phyloP scores from a whole-genome alignment of 2,797 vertebrate species.

The Danio jaintianensis region DNA sequence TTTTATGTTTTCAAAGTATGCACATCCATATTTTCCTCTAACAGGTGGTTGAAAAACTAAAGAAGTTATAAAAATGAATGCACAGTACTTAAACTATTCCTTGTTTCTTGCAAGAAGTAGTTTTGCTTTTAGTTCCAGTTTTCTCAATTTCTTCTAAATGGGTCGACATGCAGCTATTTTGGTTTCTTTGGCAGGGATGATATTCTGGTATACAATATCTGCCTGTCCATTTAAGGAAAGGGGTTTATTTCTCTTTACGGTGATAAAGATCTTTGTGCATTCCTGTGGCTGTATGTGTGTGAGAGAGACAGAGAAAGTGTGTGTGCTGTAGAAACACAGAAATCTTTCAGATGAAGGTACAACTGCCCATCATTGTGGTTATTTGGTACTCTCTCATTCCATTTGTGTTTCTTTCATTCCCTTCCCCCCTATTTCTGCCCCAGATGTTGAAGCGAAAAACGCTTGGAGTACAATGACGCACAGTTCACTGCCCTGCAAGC shows the following conservation, averaged over 20 bases:
- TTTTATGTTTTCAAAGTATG: too few relatives aligned
- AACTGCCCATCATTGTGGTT: conserved; percentile 9
- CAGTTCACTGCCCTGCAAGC: conserved; percentile 72
- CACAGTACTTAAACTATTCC: too few relatives aligned
- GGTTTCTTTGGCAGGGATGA: not conserved
- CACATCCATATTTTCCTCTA: too few relatives aligned
- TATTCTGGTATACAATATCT: conserved; percentile 3
- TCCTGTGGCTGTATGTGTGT: not conserved
- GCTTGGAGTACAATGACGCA: conserved; percentile 77
- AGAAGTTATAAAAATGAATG: too few relatives aligned
- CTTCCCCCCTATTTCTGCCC: conserved; percentile 72
- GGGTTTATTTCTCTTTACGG: conserved; percentile 4
- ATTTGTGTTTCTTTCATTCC: conserved; percentile 15
- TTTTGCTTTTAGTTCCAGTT: not conserved
- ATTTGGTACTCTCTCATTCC: not conserved
- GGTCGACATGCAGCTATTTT: not conserved
- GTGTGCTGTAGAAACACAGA: conserved; percentile 53
- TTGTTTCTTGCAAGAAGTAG: too few relatives aligned
- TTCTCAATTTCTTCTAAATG: not conserved
- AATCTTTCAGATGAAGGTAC: conserved; percentile 53
- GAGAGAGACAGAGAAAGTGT: conserved; percentile 1
- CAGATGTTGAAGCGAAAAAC: conserved; percentile 75
- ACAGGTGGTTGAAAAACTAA: too few relatives aligned
- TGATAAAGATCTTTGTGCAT: conserved; percentile 24
- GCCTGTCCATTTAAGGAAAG: conserved; percentile 45